Evolutionary conservation across 2,888 invertebrate species (phyloP).

Genomic region (Chaitophorus viminalis): DNA sequence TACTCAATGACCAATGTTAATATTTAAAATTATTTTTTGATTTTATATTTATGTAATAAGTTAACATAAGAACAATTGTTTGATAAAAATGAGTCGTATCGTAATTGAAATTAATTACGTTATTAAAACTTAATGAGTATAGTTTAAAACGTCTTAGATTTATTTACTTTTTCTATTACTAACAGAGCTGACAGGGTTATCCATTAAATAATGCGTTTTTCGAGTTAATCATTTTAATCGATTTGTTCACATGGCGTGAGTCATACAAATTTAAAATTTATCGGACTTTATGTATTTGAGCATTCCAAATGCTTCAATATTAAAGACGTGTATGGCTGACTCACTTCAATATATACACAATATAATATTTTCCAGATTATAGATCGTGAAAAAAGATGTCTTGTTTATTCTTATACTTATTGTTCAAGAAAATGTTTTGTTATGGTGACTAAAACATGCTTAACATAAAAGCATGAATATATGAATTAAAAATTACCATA

Average conservation of each 20-base stretch:
- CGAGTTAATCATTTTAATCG: constrained; percentile 51
- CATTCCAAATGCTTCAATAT: constrained; percentile 26
- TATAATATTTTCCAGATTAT: constrained; percentile 46
- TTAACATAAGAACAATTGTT: neutral
- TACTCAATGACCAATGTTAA: too few species aligned
- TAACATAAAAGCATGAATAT: neutral
- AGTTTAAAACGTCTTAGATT: constrained; percentile 1
- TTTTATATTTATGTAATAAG: neutral
- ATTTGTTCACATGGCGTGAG: constrained; percentile 49
- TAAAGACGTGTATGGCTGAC: constrained; percentile 4
- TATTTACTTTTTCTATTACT: neutral
- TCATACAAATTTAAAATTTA: constrained; percentile 51
- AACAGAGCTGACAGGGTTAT: constrained; percentile 14
- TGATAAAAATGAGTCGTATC: neutral
- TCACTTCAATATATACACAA: constrained; percentile 31
- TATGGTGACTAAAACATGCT: neutral
- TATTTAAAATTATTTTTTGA: neutral
- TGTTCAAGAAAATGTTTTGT: neutral
- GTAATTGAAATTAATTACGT: constrained; percentile 4
- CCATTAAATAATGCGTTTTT: neutral
- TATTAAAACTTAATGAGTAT: neutral
- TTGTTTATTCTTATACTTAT: constrained; percentile 49
- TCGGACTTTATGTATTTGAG: constrained; percentile 37
- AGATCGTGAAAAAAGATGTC: constrained; percentile 23
- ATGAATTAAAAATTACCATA: constrained; percentile 22